Evolutionary conservation across 2,888 invertebrate genomes (phyloP), one percentile per base, ranked within the genome.

Genomic region (Hydriomena furcata): DNA sequence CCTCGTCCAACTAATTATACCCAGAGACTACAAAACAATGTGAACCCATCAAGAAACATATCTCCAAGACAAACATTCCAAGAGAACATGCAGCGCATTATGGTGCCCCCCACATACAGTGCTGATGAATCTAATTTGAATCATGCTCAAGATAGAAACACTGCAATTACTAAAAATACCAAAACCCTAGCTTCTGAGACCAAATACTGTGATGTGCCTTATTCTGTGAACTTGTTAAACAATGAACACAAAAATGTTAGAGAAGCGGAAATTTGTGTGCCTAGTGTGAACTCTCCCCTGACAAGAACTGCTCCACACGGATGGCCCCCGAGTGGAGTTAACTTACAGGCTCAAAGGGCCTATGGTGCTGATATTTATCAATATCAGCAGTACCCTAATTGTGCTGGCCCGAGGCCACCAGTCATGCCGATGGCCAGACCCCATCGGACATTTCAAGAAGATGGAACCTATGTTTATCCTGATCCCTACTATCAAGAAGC

Each of bases 61-160:
- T 91, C 91, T 63, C 91, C 91, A 25, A 79, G 91, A 76, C 90
- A 90, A 76, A 91, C 91, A 76, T 91, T 84, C 78, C 91, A 91
- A 76, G 91, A 91, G 68, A 90, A 91, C 53, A 91, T 91, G 91
- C 88, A 79, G 60, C 81, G 91, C 52, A 83, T 91, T 38, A 83
- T 87, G 78, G 84, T 91, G 58, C 84, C 88, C 30, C 86, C 89
- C 27, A 73, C 77, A 37, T 86, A 82, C 59, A 83, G 69, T 60
- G 76, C 68, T 75, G 84, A 86, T 57, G 82, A 85, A 52, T 54
- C 72, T 46, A 76, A 68, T 56, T 76, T 68, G 63, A 57, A 61
- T 50, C 63, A 68, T 50, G 41, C 63, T 42, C 58, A 70, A 43
- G 82, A 82, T 32, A 68, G 71, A 68, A 76, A 63, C 61, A 56